These are phyloP conservation scores for Drosophila saltans DNA, from an alignment of 1,140 invertebrate species.

Conservation along the genomic window DNA sequence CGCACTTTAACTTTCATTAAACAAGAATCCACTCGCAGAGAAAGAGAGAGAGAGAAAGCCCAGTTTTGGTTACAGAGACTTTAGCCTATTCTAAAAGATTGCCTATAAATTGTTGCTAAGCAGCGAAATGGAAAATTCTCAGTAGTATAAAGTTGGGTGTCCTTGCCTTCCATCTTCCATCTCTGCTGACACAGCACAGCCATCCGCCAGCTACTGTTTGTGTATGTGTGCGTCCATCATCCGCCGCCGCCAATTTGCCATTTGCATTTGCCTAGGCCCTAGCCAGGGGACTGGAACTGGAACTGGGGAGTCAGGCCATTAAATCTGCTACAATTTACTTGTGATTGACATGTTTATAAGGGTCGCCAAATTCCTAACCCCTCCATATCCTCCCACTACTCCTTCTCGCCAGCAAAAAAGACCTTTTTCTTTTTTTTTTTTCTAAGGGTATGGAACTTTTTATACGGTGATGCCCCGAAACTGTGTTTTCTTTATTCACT, in stretches of 20 bases:
- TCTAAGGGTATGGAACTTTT: conserved; percentile 31
- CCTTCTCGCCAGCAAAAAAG: neutral
- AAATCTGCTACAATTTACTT: conserved; percentile 80
- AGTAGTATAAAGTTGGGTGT: neutral
- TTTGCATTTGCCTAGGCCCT: conserved; percentile 57
- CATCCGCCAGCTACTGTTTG: no score
- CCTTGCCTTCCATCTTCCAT: neutral
- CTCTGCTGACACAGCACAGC: neutral
- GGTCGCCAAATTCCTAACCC: conserved; percentile 45
- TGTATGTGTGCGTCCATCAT: no score
- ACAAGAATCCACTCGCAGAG: conserved; percentile 32
- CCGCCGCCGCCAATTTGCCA: conserved; percentile 42
- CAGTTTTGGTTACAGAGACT: neutral
- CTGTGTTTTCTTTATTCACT: conserved; percentile 28
- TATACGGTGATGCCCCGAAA: conserved; percentile 59
- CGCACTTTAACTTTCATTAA: conserved; percentile 72
- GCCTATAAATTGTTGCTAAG: conserved; percentile 72
- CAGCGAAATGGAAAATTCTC: conserved; percentile 61
- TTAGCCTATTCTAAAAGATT: conserved; percentile 52
- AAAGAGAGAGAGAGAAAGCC: neutral
- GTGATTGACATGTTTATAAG: conserved; percentile 81
- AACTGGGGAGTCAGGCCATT: conserved; percentile 40
- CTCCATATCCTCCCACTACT: neutral
- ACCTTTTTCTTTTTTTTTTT: conserved; percentile 29
- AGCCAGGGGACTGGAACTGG: neutral